phyloP scores from a whole-genome alignment of 1,140 invertebrate species.

The Leptinotarsa lineolata region DNA sequence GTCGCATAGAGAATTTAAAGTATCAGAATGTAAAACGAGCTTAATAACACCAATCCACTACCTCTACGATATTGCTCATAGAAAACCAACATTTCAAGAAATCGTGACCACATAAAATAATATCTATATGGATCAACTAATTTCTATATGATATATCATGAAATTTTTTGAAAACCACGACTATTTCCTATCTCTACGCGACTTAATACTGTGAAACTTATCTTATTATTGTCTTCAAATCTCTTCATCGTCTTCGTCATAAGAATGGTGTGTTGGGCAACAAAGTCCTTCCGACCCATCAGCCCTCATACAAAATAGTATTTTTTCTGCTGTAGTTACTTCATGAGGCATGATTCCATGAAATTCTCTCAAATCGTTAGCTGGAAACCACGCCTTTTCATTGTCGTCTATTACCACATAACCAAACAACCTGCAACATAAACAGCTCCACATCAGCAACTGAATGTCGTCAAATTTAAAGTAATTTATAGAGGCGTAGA shows the following conservation, averaged over 20 bases:
- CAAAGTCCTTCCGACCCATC: conserved; percentile 83
- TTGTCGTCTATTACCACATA: conserved; percentile 84
- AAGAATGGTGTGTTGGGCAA: conserved; percentile 72
- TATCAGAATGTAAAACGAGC: no score
- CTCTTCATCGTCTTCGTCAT: conserved; percentile 64
- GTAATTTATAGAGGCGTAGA: no score
- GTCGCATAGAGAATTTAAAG: no score
- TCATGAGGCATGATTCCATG: conserved; percentile 83
- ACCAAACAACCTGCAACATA: conserved; percentile 68
- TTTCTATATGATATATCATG: no score
- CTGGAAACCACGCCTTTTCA: conserved; percentile 90
- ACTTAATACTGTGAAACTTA: neutral
- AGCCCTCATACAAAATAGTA: conserved; percentile 81
- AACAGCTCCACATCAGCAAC: neutral
- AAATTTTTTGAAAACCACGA: no score
- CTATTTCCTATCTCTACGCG: neutral
- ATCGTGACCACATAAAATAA: no score
- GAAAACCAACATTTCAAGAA: no score
- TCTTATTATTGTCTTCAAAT: conserved; percentile 23
- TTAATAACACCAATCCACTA: no score
- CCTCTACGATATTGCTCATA: no score
- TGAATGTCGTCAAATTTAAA: neutral
- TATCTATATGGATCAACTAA: no score
- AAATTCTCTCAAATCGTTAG: conserved; percentile 84
- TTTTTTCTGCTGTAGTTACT: conserved; percentile 74